A percentile compares a stretch with the other conserved stretches of the same genome.
phyloP scores from a whole-genome alignment of 1,140 invertebrate genomes.

The Coenobita brevimanus region DNA sequence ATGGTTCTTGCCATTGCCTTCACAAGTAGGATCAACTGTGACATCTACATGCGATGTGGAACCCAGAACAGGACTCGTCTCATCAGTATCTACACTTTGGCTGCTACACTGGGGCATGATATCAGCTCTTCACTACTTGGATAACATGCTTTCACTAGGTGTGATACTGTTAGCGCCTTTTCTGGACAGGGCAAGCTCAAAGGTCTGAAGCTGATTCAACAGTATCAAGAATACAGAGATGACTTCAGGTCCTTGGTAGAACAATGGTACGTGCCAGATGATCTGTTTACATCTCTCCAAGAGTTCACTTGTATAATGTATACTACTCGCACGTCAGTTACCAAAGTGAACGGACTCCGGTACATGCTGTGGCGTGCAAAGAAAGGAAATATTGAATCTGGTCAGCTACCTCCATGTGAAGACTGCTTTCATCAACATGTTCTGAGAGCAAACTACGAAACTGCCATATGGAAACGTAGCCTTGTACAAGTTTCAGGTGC shows the following conservation, averaged over 20 bases:
- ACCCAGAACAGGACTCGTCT: constrained; percentile 8
- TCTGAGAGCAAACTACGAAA: constrained; percentile 17
- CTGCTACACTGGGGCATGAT: constrained; percentile 31
- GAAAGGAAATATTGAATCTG: constrained; percentile 4
- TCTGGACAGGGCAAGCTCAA: constrained; percentile 33
- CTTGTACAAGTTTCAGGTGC: not conserved
- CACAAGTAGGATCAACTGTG: not conserved
- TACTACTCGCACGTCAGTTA: not conserved
- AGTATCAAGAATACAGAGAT: not conserved
- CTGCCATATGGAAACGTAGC: constrained; percentile 13
- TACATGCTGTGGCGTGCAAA: constrained; percentile 22
- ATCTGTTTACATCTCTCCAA: constrained; percentile 1
- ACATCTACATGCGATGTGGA: not conserved
- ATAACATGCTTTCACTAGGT: constrained; percentile 33
- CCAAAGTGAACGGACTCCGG: not conserved
- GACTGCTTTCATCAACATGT: not conserved
- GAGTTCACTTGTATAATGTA: constrained; percentile 1
- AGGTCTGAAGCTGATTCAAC: not conserved
- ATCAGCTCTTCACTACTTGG: constrained; percentile 16
- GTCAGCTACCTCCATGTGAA: constrained; percentile 39
- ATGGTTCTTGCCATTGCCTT: not conserved
- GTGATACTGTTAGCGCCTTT: constrained; percentile 33
- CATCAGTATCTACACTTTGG: constrained; percentile 29
- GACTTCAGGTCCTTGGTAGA: not conserved
- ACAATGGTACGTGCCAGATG: constrained; percentile 7